These are phyloP conservation scores for Xanthorhoe spadicearia DNA, from an alignment of 2,888 invertebrate genomes.

Conservation along the genomic window DNA sequence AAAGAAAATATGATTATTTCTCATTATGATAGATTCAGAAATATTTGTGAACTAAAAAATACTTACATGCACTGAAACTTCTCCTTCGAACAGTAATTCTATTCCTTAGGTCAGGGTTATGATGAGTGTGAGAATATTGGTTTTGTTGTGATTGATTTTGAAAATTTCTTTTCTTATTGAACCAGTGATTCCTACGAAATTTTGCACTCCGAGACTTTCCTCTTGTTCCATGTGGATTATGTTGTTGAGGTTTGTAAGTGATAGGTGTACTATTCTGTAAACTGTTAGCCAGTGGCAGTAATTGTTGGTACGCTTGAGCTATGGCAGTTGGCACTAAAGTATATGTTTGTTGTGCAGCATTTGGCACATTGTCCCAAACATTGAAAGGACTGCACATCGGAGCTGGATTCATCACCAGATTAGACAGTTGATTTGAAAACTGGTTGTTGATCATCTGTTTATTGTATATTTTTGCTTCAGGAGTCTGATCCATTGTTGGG, in stretches of 20 bases:
- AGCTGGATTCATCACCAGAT: constrained; percentile 24
- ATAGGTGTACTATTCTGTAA: constrained; percentile 15
- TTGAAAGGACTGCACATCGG: constrained; percentile 5
- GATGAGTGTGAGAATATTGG: background rate
- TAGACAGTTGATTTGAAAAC: constrained; percentile 43
- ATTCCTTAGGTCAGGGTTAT: constrained; percentile 51
- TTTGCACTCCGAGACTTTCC: background rate
- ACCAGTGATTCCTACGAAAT: constrained; percentile 1
- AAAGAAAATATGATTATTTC: background rate
- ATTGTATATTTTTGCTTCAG: constrained; percentile 40
- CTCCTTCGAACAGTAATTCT: constrained; percentile 45
- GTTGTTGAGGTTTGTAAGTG: constrained; percentile 2
- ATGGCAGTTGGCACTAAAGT: constrained; percentile 18
- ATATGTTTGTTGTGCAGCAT: constrained; percentile 12
- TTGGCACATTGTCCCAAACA: constrained; percentile 11
- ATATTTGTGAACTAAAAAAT: background rate
- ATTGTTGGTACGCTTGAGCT: constrained; percentile 14
- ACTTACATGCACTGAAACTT: constrained; percentile 35
- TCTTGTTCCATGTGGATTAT: background rate
- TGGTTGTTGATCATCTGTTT: constrained; percentile 53
- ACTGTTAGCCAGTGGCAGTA: constrained; percentile 8
- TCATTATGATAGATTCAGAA: background rate
- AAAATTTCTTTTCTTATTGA: background rate
- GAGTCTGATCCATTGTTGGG: constrained; percentile 49
- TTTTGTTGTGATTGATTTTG: constrained; percentile 1